Evolutionary conservation across 2,888 invertebrate species (phyloP), one percentile per base, ranked within the genome.

Genomic region (Rhingia campestris): DNA sequence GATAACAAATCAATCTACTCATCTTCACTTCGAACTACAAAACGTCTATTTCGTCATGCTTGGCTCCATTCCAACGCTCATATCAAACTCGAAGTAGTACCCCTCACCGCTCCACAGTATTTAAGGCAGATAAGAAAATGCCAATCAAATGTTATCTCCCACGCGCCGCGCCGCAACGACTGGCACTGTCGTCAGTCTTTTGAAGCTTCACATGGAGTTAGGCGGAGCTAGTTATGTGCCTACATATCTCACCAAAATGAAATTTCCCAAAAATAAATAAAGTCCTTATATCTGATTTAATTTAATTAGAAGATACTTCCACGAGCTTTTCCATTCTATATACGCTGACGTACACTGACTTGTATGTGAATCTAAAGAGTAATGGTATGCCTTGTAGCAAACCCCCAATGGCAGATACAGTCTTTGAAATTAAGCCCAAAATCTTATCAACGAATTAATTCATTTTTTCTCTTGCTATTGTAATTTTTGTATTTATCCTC

Each of bases 231-330:
- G 33, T 32, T 53, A 53, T 47, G 45, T 51, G 37, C 9, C 47
- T n/a, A 74, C 47, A 39, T 45, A 45, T 37, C 49, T 49, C 66
- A 41, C 45, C 53, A 61, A 72, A 79, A 72, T 66, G 53, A 79
- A 54, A 73, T 80, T 73, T 66, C 66, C 79, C 66, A 12, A 59
- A 73, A 73, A 66, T 73, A 80, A 61, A 80, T 67, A 80, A 80
- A 73, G 59, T 66, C 37, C 79, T 54, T 54, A 53, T 59, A 80
- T 80, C 59, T 67, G 73, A 73, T 80, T 66, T 59, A 66, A 80
- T 80, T 80, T 80, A 80, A 80, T 80, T 80, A 80, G 79, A 49
- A 53, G 66, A 73, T 80, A 80, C 73, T 73, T 33, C 43, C 66
- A 73, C 54, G 73, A 73, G 47, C 66, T 54, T 45, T 58, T 79